Percentiles rank a stretch among this genome's conserved stretches.
phyloP scores from a whole-genome alignment of 1,140 invertebrate species.

The Temnothorax longispinosus region DNA sequence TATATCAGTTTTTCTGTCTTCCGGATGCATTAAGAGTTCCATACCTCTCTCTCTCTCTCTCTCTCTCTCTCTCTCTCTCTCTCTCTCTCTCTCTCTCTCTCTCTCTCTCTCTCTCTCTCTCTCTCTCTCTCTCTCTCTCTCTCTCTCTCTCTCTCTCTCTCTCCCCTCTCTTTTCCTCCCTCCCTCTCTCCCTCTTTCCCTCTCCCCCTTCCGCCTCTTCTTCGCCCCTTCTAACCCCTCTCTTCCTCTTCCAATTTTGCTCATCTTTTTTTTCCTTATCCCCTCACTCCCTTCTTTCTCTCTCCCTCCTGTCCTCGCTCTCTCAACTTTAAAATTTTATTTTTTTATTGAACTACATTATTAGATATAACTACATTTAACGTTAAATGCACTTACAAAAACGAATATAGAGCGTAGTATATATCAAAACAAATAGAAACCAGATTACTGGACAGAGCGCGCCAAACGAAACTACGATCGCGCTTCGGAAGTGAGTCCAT shows the following conservation, averaged over 20 bases:
- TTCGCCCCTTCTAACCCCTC: not conserved
- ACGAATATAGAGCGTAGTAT: not conserved
- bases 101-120: no score
- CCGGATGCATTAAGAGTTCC: not conserved
- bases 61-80: no score
- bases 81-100: no score
- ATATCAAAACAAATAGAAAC: not conserved
- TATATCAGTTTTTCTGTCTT: not conserved
- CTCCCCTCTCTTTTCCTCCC: not conserved
- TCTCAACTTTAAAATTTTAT: not conserved
- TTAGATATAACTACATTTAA: not conserved
- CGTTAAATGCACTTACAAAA: not conserved
- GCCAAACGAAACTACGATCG: not conserved
- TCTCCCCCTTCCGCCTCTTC: not conserved
- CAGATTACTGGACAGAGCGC: not conserved
- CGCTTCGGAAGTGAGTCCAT: conserved; percentile 7
- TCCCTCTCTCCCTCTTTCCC: not conserved
- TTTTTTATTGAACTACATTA: not conserved
- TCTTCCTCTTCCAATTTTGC: not conserved
- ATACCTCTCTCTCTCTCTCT: no score
- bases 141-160: no score
- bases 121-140: no score
- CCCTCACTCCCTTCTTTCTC: no score
- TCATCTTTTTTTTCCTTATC: not conserved
- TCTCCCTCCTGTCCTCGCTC: not conserved